A percentile compares a stretch with the other conserved stretches of the same genome.
These are phyloP conservation scores for Clarias macrocephalus DNA, from an alignment of 2,113 vertebrate genomes.

Conservation along the genomic window DNA sequence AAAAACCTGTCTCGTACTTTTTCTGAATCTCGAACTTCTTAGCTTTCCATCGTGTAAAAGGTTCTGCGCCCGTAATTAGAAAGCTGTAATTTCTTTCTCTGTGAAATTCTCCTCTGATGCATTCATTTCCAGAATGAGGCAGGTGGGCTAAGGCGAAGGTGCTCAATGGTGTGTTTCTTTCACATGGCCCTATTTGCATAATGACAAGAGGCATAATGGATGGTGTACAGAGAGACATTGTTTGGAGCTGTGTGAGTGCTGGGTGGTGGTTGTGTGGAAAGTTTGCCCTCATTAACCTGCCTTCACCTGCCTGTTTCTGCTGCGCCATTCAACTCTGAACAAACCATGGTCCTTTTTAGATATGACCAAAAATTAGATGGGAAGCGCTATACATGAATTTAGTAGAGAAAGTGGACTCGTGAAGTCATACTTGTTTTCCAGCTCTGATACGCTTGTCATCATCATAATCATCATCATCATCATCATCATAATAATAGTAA, in stretches of 20 bases:
- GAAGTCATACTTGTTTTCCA: not conserved
- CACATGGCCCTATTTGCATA: conserved; percentile 59
- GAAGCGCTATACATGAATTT: not conserved
- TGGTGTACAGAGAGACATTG: conserved; percentile 39
- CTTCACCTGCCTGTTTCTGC: conserved; percentile 20
- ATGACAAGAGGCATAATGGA: conserved; percentile 53
- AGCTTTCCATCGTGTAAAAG: not conserved
- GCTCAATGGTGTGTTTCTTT: conserved; percentile 65
- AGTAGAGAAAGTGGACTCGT: not conserved
- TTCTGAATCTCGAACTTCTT: not conserved
- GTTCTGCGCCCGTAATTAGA: not conserved
- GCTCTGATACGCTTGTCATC: not conserved
- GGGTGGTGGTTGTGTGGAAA: conserved; percentile 2
- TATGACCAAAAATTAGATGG: not conserved
- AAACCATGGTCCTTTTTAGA: not conserved
- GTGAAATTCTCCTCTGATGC: conserved; percentile 2
- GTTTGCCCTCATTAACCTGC: conserved; percentile 29
- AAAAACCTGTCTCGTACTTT: not conserved
- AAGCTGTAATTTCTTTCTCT: conserved; percentile 17
- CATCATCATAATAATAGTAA: conserved; percentile 27
- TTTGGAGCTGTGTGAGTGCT: conserved; percentile 42
- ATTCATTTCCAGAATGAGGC: conserved; percentile 52
- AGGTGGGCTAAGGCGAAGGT: conserved; percentile 55
- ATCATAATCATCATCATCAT: conserved; percentile 13
- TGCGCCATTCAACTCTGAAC: not conserved